A percentile compares a stretch with the other conserved stretches of the same genome.
Evolutionary conservation across 2,888 invertebrate genomes (phyloP).

Genomic region (Patella pellucida): DNA sequence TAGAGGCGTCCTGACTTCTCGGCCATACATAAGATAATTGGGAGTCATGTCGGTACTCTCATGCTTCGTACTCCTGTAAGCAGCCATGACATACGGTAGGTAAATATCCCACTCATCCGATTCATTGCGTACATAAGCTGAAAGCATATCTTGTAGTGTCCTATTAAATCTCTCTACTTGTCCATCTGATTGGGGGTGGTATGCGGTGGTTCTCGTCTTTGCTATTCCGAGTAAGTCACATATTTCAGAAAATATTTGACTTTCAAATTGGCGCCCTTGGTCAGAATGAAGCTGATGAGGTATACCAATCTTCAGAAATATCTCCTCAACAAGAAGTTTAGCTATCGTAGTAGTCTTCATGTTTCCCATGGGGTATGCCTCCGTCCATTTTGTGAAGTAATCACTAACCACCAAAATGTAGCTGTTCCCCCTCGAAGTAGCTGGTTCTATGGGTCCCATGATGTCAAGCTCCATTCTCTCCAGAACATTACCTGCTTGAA

Average conservation of each 20-base stretch:
- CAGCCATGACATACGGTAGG: slow-evolving; percentile 30
- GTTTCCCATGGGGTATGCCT: background rate
- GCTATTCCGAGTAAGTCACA: slow-evolving; percentile 27
- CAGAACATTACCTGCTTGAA: slow-evolving; percentile 28
- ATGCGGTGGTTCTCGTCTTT: slow-evolving; percentile 28
- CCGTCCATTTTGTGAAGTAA: slow-evolving; percentile 3
- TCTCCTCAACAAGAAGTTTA: slow-evolving; percentile 23
- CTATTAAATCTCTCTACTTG: slow-evolving; percentile 21
- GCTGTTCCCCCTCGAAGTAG: background rate
- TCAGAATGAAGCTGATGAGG: slow-evolving; percentile 31
- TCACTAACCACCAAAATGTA: background rate
- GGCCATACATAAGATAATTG: slow-evolving; percentile 25
- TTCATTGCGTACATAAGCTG: slow-evolving; percentile 28
- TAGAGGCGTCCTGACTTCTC: slow-evolving; percentile 20
- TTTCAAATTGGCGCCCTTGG: slow-evolving; percentile 34
- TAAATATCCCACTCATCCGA: slow-evolving; percentile 31
- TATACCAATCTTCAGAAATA: slow-evolving; percentile 29
- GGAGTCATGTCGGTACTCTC: slow-evolving; percentile 28
- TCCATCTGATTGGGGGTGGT: slow-evolving; percentile 36
- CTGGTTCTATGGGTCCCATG: slow-evolving; percentile 21
- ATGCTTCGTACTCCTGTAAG: slow-evolving; percentile 30
- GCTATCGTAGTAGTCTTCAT: slow-evolving; percentile 22
- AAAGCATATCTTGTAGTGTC: slow-evolving; percentile 33
- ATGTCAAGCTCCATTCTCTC: slow-evolving; percentile 31
- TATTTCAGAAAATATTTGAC: slow-evolving; percentile 31